Evolutionary conservation across 2,797 vertebrate species (phyloP), one percentile per base, ranked within the genome.

Genomic region (Siniperca scherzeri): DNA sequence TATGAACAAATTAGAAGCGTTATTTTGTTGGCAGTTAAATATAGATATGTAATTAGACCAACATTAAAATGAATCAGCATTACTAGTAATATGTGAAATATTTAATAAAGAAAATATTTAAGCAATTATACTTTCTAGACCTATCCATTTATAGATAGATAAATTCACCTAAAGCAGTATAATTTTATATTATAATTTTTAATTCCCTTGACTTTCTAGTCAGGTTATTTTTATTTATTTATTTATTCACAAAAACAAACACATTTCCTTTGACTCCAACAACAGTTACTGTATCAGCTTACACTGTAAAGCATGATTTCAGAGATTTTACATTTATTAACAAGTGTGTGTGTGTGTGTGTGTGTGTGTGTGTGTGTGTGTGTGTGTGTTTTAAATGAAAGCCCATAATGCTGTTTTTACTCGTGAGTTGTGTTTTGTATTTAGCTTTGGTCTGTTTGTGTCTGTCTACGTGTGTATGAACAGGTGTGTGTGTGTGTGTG

Each of bases 371-470:
- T 55, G 11, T 5, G 10, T 21, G 33, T 19, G 14, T 44, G 14
- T 44, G 53, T 48, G 22, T 36, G 42, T 53, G 13, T 62, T 53
- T 66, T n/a, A 17, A 59, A 69, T 60, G 1, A 75, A 65, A 55
- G 16, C 7, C 21, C 19, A n/a, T 30, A 46, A 44, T 16, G 17
- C 12, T 64, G 52, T 44, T 60, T n/a, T 50, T 71, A 46, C 61
- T 79, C 53, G 40, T 72, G 22, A 44, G 5, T 21, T 33, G 3
- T 21, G 21, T 33, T 70, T 67, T 57, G 25, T 67, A 55, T 83
- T 64, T 82, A 30, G 86, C 70, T 83, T 89, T 88, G 38, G 30
- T 59, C 11, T 67, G 14, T 69, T 57, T 53, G 7, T 78, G 21
- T 80, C 33, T 78, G 30, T 81, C 33, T 21, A 21, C 40, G 22